A percentile compares a stretch with the other conserved stretches of the same genome.
These are phyloP conservation scores for Caretta caretta DNA, from an alignment of 2,113 vertebrate species.

Conservation along the genomic window DNA sequence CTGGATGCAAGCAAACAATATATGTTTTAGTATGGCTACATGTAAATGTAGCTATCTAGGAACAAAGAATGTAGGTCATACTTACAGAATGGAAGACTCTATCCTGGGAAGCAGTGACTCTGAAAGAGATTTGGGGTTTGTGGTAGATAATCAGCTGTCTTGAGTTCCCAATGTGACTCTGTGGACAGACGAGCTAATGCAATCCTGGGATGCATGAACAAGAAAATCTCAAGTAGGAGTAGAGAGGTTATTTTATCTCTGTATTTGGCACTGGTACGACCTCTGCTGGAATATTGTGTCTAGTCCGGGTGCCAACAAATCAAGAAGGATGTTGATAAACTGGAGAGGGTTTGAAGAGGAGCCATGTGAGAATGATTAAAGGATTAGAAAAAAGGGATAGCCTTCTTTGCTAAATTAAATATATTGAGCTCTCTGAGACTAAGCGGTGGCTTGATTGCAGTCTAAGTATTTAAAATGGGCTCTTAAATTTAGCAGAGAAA, in stretches of 20 bases:
- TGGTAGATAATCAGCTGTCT: neutral
- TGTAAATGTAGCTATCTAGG: no score
- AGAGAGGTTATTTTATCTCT: neutral
- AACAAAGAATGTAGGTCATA: neutral
- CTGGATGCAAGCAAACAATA: neutral
- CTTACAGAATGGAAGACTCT: neutral
- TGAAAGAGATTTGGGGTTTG: neutral
- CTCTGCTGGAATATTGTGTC: neutral
- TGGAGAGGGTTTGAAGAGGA: no score
- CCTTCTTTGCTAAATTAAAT: no score
- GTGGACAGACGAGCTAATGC: neutral
- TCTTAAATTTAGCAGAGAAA: no score
- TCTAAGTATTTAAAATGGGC: no score
- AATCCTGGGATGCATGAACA: neutral
- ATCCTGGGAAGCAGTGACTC: neutral
- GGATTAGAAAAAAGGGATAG: no score
- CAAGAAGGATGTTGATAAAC: no score
- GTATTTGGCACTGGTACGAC: neutral
- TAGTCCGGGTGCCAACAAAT: neutral
- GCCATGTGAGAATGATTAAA: no score
- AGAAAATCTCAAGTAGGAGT: neutral
- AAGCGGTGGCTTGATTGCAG: no score
- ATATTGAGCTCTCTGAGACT: no score
- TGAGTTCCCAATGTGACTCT: neutral
- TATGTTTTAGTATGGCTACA: neutral